These are phyloP conservation scores for Phalacrocorax aristotelis DNA, from an alignment of 2,113 vertebrate genomes.

Conservation along the genomic window DNA sequence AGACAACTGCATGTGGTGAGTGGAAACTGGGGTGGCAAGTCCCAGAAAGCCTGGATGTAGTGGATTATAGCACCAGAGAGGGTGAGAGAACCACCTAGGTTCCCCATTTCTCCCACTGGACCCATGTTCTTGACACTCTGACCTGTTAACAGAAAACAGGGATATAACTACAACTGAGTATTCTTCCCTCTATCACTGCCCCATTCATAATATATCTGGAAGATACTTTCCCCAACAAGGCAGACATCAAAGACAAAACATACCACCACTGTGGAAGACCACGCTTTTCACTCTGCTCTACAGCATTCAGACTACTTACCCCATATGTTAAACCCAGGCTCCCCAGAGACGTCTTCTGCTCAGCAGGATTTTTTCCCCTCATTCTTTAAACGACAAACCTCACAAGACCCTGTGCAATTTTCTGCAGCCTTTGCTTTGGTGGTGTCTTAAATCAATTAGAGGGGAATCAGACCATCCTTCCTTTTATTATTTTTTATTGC, in stretches of 20 bases:
- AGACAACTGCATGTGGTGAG: background rate
- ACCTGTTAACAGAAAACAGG: background rate
- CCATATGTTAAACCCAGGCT: background rate
- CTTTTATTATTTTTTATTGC: constrained; percentile 24
- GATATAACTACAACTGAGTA: background rate
- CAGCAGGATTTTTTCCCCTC: background rate
- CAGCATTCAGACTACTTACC: background rate
- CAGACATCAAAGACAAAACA: background rate
- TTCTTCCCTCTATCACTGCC: background rate
- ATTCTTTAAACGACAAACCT: background rate
- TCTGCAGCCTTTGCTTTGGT: background rate
- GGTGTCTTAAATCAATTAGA: background rate
- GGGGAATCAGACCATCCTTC: constrained; percentile 7
- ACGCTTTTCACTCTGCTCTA: background rate
- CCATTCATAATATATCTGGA: background rate
- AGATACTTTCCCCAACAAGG: background rate
- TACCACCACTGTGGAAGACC: too few relatives aligned
- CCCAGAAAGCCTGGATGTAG: background rate
- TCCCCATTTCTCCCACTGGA: background rate
- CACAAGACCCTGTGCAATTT: background rate
- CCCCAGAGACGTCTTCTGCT: background rate
- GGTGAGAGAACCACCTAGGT: background rate
- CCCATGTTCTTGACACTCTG: background rate
- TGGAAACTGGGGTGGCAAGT: background rate
- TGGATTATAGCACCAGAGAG: background rate